These are phyloP conservation scores for Silurus aristotelis DNA, from an alignment of 2,797 vertebrate genomes.

Conservation along the genomic window DNA sequence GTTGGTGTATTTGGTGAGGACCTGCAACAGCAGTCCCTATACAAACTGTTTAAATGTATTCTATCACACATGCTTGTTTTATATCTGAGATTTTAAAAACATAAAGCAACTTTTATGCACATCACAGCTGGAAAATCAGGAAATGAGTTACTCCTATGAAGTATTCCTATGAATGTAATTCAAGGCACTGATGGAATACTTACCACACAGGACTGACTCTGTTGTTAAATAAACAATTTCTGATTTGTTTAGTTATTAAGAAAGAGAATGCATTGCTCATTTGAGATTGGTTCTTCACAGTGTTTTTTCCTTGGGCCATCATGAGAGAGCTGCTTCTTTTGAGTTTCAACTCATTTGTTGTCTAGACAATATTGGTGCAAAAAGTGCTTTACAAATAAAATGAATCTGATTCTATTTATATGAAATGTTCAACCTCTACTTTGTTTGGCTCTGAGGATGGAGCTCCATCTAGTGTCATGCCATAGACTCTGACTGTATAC, in stretches of 20 bases:
- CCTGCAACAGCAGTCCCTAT: background rate
- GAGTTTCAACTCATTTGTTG: background rate
- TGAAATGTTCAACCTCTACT: background rate
- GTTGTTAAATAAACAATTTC: background rate
- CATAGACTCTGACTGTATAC: background rate
- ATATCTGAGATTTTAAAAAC: background rate
- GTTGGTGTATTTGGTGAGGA: background rate
- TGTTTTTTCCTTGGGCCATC: background rate
- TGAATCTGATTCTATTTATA: background rate
- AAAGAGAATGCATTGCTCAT: background rate
- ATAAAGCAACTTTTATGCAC: background rate
- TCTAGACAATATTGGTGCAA: background rate
- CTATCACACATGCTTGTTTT: background rate
- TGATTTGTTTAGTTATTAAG: background rate
- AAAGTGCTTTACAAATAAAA: background rate
- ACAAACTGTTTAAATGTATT: background rate
- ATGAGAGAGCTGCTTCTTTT: background rate
- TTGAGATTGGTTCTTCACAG: background rate
- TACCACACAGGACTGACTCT: background rate
- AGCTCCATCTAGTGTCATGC: conserved; percentile 48
- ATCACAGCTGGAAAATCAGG: background rate
- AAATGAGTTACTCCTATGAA: too few species aligned
- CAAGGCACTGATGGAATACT: background rate
- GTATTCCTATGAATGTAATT: background rate
- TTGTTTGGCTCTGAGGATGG: conserved; percentile 24